Percentiles rank a stretch among this genome's conserved stretches.
These are phyloP conservation scores for Eulemur rubriventer DNA, from an alignment of 2,797 vertebrate species.

Conservation along the genomic window DNA sequence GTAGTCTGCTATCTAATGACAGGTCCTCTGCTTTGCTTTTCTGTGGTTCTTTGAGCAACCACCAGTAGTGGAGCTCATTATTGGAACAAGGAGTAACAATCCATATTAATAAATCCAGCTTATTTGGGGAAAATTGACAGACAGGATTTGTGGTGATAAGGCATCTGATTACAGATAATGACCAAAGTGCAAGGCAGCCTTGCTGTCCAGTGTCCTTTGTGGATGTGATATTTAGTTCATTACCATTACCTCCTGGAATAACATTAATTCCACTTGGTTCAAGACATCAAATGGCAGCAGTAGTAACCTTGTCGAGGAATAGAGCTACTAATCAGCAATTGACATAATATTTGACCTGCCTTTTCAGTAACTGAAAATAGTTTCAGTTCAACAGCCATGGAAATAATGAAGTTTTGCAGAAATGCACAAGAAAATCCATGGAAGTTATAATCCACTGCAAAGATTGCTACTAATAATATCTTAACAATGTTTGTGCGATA, in stretches of 20 bases:
- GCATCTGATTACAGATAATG: slow-evolving; percentile 45
- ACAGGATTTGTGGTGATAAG: slow-evolving; percentile 39
- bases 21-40: slow-evolving; percentile 39
- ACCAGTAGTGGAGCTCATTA: slow-evolving; percentile 65
- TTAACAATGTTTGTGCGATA: not conserved
- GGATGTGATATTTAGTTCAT: slow-evolving; percentile 8
- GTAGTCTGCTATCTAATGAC: slow-evolving; percentile 18
- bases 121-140: slow-evolving; percentile 54
- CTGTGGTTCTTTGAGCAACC: slow-evolving; percentile 36
- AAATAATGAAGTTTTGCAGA: slow-evolving; percentile 41
- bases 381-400: slow-evolving; percentile 1
- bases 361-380: not conserved
- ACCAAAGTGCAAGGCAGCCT: slow-evolving; percentile 43
- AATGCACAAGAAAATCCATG: not conserved
- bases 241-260: slow-evolving; percentile 48
- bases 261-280: slow-evolving; percentile 32
- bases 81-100: slow-evolving; percentile 37
- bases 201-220: not conserved
- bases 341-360: not conserved
- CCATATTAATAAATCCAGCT: slow-evolving; percentile 62
- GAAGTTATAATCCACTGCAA: not conserved
- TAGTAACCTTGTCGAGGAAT: slow-evolving; percentile 34
- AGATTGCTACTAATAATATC: not conserved
- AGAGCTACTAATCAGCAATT: not conserved
- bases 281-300: slow-evolving; percentile 31